Evolutionary conservation across 2,113 vertebrate genomes (phyloP).

Genomic region (Hyperopisus bebe): DNA sequence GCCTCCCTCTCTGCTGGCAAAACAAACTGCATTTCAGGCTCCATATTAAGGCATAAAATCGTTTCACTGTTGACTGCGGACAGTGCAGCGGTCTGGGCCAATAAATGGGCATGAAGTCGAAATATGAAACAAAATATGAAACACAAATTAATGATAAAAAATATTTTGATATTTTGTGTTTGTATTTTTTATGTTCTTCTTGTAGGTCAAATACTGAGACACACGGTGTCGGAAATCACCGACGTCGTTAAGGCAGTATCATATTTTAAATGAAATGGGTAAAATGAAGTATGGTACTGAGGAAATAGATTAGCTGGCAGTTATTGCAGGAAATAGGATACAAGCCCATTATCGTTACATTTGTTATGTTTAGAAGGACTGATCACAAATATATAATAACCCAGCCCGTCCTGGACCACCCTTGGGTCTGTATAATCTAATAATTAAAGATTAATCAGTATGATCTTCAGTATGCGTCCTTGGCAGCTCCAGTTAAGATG

Average conservation of each 20-base stretch:
- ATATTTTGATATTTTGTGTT: neutral
- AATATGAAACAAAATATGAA: neutral
- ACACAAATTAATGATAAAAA: neutral
- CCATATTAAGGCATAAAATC: constrained; percentile 1
- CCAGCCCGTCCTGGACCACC: constrained; percentile 27
- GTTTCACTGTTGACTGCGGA: neutral
- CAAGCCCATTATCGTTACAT: constrained; percentile 39
- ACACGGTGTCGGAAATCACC: neutral
- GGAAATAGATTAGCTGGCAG: constrained; percentile 35
- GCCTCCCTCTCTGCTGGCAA: neutral
- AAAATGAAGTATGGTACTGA: neutral
- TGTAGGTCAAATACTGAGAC: neutral
- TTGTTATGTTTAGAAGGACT: constrained; percentile 34
- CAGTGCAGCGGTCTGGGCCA: neutral
- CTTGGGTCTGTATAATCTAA: constrained; percentile 42
- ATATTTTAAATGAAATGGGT: constrained; percentile 10
- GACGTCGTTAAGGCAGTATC: neutral
- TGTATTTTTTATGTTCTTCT: neutral
- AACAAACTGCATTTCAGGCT: neutral
- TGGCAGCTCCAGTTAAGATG: constrained; percentile 40
- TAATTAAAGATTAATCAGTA: constrained; percentile 48
- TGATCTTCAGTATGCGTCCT: constrained; percentile 35
- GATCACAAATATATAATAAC: constrained; percentile 37
- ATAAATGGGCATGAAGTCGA: neutral
- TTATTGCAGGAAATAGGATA: constrained; percentile 26